Evolutionary conservation across 2,888 invertebrate species (phyloP).

Genomic region (Syrista parreyssii): DNA sequence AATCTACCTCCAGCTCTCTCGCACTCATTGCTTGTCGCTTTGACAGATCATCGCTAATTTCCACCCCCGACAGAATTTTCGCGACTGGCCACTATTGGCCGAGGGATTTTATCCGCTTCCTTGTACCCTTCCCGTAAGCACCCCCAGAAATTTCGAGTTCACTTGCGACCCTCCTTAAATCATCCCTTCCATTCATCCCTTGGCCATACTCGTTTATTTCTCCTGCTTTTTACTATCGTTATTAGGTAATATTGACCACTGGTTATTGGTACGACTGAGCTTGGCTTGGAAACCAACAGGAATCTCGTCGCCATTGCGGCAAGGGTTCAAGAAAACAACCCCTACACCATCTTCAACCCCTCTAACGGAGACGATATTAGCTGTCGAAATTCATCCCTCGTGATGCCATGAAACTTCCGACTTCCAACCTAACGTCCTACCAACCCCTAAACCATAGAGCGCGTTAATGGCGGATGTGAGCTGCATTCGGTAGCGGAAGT

Average conservation of each 20-base stretch:
- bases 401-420: not conserved
- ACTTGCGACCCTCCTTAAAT: not conserved
- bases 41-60: constrained; percentile 25
- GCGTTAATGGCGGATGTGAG: not conserved
- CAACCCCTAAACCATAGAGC: not conserved
- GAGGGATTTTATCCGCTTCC: not conserved
- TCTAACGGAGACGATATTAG: not conserved
- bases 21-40: not conserved
- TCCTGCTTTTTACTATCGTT: not conserved
- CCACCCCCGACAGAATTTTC: constrained; percentile 18
- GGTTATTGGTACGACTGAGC: not conserved
- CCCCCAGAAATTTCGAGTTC: not conserved
- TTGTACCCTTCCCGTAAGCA: not conserved
- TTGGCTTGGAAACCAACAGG: not conserved
- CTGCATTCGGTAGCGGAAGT: not conserved
- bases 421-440: not conserved
- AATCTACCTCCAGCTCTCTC: not conserved
- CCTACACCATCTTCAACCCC: not conserved
- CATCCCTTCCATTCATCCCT: not conserved
- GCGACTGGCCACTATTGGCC: constrained; percentile 14
- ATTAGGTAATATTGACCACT: not conserved
- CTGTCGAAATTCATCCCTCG: not conserved
- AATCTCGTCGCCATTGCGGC: not conserved
- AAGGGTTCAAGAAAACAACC: not conserved
- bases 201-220: not conserved